Base-by-base conservation (phyloP, 2,797 vertebrate species). In the Psittacula echo region DNA sequence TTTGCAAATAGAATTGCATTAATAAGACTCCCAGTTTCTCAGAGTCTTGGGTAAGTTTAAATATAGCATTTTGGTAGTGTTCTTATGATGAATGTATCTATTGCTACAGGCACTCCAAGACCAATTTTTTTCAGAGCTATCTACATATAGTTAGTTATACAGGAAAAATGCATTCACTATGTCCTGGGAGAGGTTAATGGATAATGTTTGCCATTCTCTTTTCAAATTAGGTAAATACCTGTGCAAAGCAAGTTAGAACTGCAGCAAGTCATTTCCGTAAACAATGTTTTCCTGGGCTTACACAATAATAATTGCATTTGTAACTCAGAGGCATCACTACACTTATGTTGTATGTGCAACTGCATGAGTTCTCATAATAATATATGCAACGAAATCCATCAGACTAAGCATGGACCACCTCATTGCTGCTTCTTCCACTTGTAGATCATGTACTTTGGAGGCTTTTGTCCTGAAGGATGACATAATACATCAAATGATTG, bases 1-100 rank as follows among this genome's bases (percentile, higher is more conserved):
- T 92, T 92, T 95, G 87, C 94, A 93, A 95, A 96, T 94, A 94
- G 73, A 94, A 81, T 90, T 93, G 54, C 76, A 95, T 92, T 94
- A 96, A 93, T 93, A 95, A 84, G 66, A 89, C 72, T 92, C 75
- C 53, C 62, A 83, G 51, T 86, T 96, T 75, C 85, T 85, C 82
- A 30, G 51, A 87, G 64, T 86, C 91, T 93, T 48, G 93, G 72
- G 64, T 76, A 90, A 93, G 58, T 93, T 94, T 90, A 95, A 94
- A 91, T 94, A 73, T 37, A 96, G 51, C 51, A 48, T 94, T 95
- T 96, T 91, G 74, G 67, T 45, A 71, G 48, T 24, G 39, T 13
- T 77, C 7, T 87, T 54, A 37, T 93, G 75, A 94, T 85, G 67
- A 91, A 92, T 92, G 37, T 47, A 37, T 88, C 77, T 77, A 24